phyloP scores from a whole-genome alignment of 2,113 vertebrate species.

The Melanerpes formicivorus region DNA sequence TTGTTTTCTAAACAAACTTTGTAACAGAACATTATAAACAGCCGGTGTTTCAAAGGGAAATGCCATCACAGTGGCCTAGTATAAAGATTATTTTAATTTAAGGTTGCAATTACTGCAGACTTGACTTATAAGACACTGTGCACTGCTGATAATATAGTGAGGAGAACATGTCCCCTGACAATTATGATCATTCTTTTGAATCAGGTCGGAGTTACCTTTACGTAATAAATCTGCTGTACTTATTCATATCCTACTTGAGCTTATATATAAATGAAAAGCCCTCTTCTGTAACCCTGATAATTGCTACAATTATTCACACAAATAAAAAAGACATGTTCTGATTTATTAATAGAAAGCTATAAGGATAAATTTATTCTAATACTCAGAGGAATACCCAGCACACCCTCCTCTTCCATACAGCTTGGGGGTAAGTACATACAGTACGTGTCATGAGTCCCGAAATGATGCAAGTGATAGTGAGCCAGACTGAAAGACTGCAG shows the following conservation, averaged over 20 bases:
- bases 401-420: conserved; percentile 21
- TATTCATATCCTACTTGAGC: background rate
- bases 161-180: background rate
- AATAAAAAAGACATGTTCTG: conserved; percentile 51
- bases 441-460: conserved; percentile 8
- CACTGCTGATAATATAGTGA: background rate
- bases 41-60: background rate
- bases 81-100: conserved; percentile 14
- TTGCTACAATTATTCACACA: conserved; percentile 67
- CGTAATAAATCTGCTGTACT: conserved; percentile 6
- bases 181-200: conserved; percentile 31
- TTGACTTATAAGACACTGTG: background rate
- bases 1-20: conserved; percentile 18
- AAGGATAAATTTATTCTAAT: conserved; percentile 33
- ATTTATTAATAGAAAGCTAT: conserved; percentile 54
- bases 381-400: conserved; percentile 45
- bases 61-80: background rate
- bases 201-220: background rate
- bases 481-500: background rate
- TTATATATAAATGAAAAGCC: conserved; percentile 40
- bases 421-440: conserved; percentile 22
- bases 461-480: background rate
- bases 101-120: background rate
- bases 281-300: conserved; percentile 32
- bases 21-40: background rate